phyloP scores from a whole-genome alignment of 1,140 invertebrate species.

The Bilobella aurantiaca region DNA sequence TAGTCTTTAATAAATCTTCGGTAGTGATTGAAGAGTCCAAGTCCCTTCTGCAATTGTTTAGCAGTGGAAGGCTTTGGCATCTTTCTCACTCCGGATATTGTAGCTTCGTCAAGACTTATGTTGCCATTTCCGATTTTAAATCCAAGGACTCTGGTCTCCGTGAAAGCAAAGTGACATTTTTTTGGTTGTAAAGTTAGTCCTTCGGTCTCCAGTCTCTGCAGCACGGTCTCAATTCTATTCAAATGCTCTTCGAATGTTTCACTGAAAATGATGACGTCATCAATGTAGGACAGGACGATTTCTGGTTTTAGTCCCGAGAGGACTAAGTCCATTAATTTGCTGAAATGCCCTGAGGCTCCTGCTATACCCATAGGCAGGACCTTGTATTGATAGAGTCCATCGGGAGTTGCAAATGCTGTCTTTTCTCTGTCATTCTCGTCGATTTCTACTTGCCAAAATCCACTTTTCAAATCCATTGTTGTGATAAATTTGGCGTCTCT shows the following conservation, averaged over 20 bases:
- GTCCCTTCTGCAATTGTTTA: not conserved
- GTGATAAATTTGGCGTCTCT: too few species aligned
- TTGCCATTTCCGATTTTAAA: constrained; percentile 40
- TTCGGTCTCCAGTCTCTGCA: constrained; percentile 31
- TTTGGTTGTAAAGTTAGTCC: constrained; percentile 40
- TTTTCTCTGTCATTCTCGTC: too few species aligned
- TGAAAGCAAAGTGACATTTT: constrained; percentile 44
- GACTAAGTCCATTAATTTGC: constrained; percentile 38
- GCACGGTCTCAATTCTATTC: constrained; percentile 36
- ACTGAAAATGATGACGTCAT: constrained; percentile 42
- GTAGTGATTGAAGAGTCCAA: not conserved
- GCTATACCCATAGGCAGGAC: constrained; percentile 43
- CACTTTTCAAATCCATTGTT: too few species aligned
- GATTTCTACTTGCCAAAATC: too few species aligned
- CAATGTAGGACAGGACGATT: constrained; percentile 39
- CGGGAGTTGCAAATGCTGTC: too few species aligned
- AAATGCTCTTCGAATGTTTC: constrained; percentile 38
- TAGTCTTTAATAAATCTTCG: constrained; percentile 5
- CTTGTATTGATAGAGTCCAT: constrained; percentile 40
- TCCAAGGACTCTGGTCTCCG: constrained; percentile 42
- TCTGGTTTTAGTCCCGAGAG: constrained; percentile 30
- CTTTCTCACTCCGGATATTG: not conserved
- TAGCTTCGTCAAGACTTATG: constrained; percentile 2
- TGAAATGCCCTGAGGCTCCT: constrained; percentile 42
- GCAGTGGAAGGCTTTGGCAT: not conserved